Base-by-base conservation (phyloP, 2,113 vertebrate species). In the Nibea coibor region DNA sequence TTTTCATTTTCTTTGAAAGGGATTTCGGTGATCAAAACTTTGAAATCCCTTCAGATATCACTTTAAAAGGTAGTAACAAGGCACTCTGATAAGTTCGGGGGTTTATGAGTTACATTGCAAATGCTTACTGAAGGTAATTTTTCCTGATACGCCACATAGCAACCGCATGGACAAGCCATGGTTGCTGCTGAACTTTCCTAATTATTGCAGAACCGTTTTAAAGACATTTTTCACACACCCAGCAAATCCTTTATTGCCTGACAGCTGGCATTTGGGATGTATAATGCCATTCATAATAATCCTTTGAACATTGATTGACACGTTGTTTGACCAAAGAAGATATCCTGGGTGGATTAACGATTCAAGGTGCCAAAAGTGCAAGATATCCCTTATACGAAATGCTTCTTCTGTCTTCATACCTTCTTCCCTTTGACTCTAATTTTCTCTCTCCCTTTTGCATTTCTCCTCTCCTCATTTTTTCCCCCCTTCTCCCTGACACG, bases 261-360 rank as follows among this genome's bases (percentile, higher is more conserved):
- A 59, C 28, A 5, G 67, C 45, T 91, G 88, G 75, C 88, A 91
- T 93, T 92, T 91, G 59, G 88, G 73, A 86, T 39, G 85, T 73
- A 80, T 83, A 80, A 84, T 72, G 71, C 11, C 58, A 72, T 83
- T 89, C 87, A 90, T 88, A 83, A 84, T 88, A 90, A 88, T 91
- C 86, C 82, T 83, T 80, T 90, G 84, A 91, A 80, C 83, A 83
- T 62, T 93, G 92, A 94, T 87, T 95, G 93, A 92, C 90, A 92
- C 65, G 6, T 35, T 74, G 78, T 90, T 81, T 91, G 87, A 94
- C 94, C 87, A 90, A 89, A 93, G 84, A 66, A 88, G 78, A 92
- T 89, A 89, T 86, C 82, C 88, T 81, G 76, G 85, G 67, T 77
- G 86, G 82, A 91, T 89, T 84, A 73, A 48, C 80, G 83, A 75